Base-by-base conservation (phyloP, 2,888 invertebrate genomes). In the Heliconius ethilla region DNA sequence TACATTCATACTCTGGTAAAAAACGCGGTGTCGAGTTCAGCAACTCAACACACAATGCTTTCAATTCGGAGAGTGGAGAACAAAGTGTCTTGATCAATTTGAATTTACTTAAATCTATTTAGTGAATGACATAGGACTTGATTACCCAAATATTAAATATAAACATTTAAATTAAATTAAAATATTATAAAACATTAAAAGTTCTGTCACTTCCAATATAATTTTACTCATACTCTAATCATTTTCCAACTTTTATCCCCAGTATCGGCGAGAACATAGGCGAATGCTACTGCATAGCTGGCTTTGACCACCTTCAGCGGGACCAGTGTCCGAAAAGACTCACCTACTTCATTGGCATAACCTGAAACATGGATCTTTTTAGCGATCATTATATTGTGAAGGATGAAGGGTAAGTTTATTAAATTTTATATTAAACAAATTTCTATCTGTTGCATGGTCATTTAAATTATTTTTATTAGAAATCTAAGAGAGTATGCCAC, bases 291-390 rank as follows among this genome's bases (percentile, higher is more conserved):
- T 22, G 95, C 96, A 88, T 99, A 99, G 85, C 97, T 97, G 45
- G 94, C 91, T 76, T 94, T 91, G 6, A 99, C 99, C 82, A 96
- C 90, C 83, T 95, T 95, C 62, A 92, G 94, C 29, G 96, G 96
- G 63, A 98, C 96, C 76, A 98, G 90, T 1, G 97, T 95, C 55
- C 99, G 95, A 90, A 99, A 98, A 6, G 99, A 96, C 94, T 99
- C 99, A 0, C 99, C 99, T 6, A 99, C 97, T 94, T 99, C 99
- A 89, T 99, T 99, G 51, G 98, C 96, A 89, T 99, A 99, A 75
- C 99, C 99, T 99, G 91, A 89, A 88, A 83, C 66, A 94, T 93
- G 93, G 86, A 94, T 78, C 86, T 95, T 65, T 95, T 95, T 84
- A 92, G 91, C 72, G 94, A 94, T 76, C 85, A 83, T n/a, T 94